phyloP scores from a whole-genome alignment of 2,888 invertebrate species.

The Odontocolon sp. region DNA sequence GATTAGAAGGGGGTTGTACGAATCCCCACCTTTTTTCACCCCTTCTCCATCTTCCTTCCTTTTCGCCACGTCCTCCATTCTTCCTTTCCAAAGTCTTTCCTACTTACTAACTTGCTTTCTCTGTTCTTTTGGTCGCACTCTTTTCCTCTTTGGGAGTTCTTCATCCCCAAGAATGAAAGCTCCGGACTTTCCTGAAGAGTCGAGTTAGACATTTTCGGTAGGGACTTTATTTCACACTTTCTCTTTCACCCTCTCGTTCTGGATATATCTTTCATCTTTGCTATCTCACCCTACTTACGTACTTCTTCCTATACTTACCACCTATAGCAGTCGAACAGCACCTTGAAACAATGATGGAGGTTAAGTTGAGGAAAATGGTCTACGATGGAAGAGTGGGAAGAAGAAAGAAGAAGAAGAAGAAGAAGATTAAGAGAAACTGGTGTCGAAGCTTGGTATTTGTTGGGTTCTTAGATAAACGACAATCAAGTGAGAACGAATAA shows the following conservation, averaged over 20 bases:
- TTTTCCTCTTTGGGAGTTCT: background rate
- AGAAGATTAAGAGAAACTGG: too few relatives aligned
- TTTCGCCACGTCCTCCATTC: background rate
- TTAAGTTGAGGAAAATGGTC: too few relatives aligned
- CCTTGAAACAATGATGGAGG: constrained; percentile 72
- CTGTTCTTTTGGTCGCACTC: background rate
- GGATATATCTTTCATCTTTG: constrained; percentile 27
- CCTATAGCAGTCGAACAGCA: constrained; percentile 34
- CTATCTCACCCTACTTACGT: constrained; percentile 21
- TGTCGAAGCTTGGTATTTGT: too few relatives aligned
- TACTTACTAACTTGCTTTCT: background rate
- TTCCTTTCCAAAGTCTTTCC: background rate
- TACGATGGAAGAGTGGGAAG: background rate
- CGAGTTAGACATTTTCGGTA: constrained; percentile 73
- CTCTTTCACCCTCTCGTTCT: constrained; percentile 44
- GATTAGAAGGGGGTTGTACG: constrained; percentile 77
- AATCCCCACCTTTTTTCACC: constrained; percentile 67
- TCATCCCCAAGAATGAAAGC: constrained; percentile 50
- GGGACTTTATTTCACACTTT: constrained; percentile 59
- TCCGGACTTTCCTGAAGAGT: constrained; percentile 63
- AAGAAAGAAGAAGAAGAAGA: too few relatives aligned
- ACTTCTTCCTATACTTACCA: background rate
- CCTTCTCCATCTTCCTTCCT: constrained; percentile 27
- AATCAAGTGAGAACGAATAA: too few relatives aligned
- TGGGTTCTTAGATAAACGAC: too few relatives aligned